Evolutionary conservation across 1,140 invertebrate genomes (phyloP).

Genomic region (Pseudoatta argentina): DNA sequence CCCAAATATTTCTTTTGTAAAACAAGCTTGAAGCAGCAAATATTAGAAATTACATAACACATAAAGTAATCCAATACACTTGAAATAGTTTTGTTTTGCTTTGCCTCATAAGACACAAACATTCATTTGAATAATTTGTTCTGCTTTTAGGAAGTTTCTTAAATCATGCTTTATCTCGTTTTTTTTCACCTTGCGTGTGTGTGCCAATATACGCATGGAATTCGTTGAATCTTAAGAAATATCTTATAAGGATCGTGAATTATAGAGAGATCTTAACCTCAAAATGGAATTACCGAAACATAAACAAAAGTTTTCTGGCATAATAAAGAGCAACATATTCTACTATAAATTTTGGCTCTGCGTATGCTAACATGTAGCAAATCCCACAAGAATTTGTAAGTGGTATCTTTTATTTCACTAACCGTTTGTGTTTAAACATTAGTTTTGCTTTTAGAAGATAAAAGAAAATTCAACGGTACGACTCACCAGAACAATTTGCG

Average conservation of each 20-base stretch:
- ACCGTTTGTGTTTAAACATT: neutral
- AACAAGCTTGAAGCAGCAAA: conserved; percentile 10
- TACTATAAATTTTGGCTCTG: neutral
- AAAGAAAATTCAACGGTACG: neutral
- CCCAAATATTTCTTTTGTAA: neutral
- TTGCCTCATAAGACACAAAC: neutral
- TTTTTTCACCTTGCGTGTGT: too few species aligned
- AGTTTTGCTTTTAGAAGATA: neutral
- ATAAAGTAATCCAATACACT: neutral
- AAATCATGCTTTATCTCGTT: neutral
- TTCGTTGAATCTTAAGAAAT: neutral
- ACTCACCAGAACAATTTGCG: conserved; percentile 90
- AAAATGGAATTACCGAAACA: neutral
- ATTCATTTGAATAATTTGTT: neutral
- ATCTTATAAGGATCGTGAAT: neutral
- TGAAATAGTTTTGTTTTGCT: neutral
- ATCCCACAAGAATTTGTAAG: neutral
- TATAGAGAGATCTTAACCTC: neutral
- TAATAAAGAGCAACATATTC: too few species aligned
- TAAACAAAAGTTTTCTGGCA: neutral
- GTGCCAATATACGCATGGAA: too few species aligned
- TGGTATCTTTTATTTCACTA: neutral
- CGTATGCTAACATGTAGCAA: neutral
- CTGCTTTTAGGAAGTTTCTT: neutral
- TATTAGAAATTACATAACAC: conserved; percentile 17